Evolutionary conservation across 2,888 invertebrate species (phyloP).

Genomic region (Entomobrya proxima): DNA sequence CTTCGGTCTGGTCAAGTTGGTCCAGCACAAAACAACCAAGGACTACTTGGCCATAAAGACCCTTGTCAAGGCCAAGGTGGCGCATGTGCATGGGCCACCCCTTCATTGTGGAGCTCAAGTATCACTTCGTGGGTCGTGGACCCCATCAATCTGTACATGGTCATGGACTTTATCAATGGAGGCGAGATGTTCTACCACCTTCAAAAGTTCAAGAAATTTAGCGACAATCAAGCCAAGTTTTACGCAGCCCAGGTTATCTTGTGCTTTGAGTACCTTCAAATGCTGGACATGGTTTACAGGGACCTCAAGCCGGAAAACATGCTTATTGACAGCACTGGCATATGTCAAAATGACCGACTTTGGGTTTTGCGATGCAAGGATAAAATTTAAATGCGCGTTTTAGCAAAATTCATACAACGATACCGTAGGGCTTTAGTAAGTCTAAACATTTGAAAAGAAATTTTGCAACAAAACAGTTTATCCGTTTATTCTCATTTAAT

Average conservation of each 20-base stretch:
- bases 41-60: constrained; percentile 99
- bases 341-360: constrained; percentile 91
- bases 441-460: too few species aligned
- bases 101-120: constrained; percentile 91
- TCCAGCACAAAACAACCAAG: constrained; percentile 82
- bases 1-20: constrained; percentile 80
- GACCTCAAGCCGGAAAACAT: constrained; percentile 96
- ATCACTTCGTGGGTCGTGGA: constrained; percentile 92
- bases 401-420: too few species aligned
- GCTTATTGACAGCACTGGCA: constrained; percentile 86
- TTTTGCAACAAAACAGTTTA: too few species aligned
- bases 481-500: too few species aligned
- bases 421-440: too few species aligned
- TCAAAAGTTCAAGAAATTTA: constrained; percentile 81
- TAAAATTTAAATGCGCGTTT: too few species aligned
- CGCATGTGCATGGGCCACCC: constrained; percentile 95
- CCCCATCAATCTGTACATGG: constrained; percentile 88
- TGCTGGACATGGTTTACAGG: constrained; percentile 90
- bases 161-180: constrained; percentile 89
- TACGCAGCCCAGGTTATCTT: constrained; percentile 94
- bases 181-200: constrained; percentile 92
- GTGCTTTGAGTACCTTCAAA: constrained; percentile 94
- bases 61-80: constrained; percentile 99
- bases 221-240: constrained; percentile 89
- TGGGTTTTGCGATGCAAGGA: too few species aligned